Percentiles rank a stretch among this genome's conserved stretches.
These are phyloP conservation scores for Cheirogaleus medius DNA, from an alignment of 2,113 vertebrate species.

Conservation along the genomic window DNA sequence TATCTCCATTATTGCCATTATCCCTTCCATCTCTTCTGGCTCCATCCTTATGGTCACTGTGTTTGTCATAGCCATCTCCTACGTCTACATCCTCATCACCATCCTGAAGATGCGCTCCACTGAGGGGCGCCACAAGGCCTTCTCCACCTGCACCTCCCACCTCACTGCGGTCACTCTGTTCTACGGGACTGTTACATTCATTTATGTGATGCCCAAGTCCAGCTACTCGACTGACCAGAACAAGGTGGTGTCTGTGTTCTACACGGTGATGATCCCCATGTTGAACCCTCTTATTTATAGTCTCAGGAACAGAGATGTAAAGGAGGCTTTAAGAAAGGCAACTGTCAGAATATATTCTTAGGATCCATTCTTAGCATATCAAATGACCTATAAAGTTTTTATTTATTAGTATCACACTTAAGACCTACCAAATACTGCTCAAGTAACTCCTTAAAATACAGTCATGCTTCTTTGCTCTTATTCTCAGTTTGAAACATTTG, in stretches of 20 bases:
- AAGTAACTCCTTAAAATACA: neutral
- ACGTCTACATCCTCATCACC: slow-evolving; percentile 1
- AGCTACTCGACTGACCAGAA: slow-evolving; percentile 50
- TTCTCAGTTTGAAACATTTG: neutral
- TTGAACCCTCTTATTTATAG: slow-evolving; percentile 44
- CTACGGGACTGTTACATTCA: neutral
- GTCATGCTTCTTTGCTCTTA: neutral
- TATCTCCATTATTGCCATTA: slow-evolving; percentile 45
- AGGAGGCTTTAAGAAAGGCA: slow-evolving; percentile 39
- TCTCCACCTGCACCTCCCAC: slow-evolving; percentile 49
- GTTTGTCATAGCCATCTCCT: neutral
- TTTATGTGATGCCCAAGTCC: slow-evolving; percentile 57
- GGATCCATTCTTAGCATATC: neutral
- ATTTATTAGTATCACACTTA: neutral
- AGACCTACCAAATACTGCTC: neutral
- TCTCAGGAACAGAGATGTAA: slow-evolving; percentile 62
- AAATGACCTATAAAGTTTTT: neutral
- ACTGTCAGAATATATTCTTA: neutral
- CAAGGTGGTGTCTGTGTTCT: slow-evolving; percentile 56
- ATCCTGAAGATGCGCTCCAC: neutral
- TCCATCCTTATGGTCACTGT: slow-evolving; percentile 31
- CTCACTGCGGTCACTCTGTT: neutral
- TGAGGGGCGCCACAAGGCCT: neutral
- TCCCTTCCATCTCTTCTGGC: slow-evolving; percentile 61
- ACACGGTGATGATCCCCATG: slow-evolving; percentile 56